A percentile compares a stretch with the other conserved stretches of the same genome.
These are phyloP conservation scores for Scaptomyza cyrtandrae DNA, from an alignment of 2,888 invertebrate species.

Conservation along the genomic window DNA sequence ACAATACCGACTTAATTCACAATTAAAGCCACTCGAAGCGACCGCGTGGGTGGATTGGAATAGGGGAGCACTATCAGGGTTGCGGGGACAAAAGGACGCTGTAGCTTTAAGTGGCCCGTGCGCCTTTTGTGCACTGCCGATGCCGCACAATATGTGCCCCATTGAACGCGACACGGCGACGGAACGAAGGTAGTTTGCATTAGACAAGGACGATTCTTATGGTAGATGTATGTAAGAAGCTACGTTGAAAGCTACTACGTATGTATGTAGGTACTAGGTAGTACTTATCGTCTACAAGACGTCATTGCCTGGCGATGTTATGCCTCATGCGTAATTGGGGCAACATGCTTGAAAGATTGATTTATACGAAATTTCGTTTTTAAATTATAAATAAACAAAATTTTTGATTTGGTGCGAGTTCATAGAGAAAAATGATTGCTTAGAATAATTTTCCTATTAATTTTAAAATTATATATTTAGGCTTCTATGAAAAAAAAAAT, in stretches of 20 bases:
- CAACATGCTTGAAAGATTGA: slow-evolving; percentile 22
- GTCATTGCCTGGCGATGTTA: slow-evolving; percentile 27
- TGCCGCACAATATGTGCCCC: slow-evolving; percentile 51
- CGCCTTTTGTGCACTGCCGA: slow-evolving; percentile 62
- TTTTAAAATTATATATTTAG: no score
- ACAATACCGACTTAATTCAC: slow-evolving; percentile 84
- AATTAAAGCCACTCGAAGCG: slow-evolving; percentile 82
- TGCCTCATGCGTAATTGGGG: slow-evolving; percentile 37
- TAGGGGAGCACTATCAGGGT: not conserved
- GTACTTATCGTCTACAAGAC: slow-evolving; percentile 34
- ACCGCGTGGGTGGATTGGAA: slow-evolving; percentile 37
- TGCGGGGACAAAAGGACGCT: slow-evolving; percentile 1
- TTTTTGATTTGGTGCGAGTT: no score
- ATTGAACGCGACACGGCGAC: slow-evolving; percentile 51
- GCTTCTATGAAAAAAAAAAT: no score
- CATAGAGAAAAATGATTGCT: no score
- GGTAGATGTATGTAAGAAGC: slow-evolving; percentile 7
- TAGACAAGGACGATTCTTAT: slow-evolving; percentile 55
- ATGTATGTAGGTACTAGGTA: not conserved
- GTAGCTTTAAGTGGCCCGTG: slow-evolving; percentile 71
- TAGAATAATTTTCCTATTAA: no score
- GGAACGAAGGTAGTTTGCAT: slow-evolving; percentile 30
- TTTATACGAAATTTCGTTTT: not conserved
- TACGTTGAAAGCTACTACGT: not conserved
- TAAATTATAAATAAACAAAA: no score